Percentiles rank a stretch among this genome's conserved stretches.
Conservation (phyloP, 2,888 invertebrate species). For the Ichneumon xanthorius region DNA sequence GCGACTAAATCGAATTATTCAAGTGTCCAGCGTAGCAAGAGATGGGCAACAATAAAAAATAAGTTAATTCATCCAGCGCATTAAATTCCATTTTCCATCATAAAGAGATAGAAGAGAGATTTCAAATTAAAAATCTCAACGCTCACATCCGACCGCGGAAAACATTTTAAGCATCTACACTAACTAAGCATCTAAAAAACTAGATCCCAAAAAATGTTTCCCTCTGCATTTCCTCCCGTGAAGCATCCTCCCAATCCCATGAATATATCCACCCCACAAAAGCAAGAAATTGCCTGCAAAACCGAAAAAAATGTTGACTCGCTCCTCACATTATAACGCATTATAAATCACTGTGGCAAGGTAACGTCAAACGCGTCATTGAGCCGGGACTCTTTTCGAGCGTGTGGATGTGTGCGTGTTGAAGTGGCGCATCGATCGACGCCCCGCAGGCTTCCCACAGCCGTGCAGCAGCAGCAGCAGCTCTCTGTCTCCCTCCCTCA, state of each 20-base stretch:
- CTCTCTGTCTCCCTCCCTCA: neutral
- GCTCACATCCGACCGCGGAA: too few relatives aligned
- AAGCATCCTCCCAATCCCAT: neutral
- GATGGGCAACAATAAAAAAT: too few relatives aligned
- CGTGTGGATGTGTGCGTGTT: slow-evolving; percentile 11
- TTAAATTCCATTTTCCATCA: too few relatives aligned
- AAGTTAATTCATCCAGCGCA: too few relatives aligned
- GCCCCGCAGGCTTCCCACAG: slow-evolving; percentile 4
- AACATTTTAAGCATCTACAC: too few relatives aligned
- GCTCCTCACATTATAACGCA: neutral
- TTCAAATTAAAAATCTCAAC: too few relatives aligned
- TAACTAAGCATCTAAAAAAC: too few relatives aligned
- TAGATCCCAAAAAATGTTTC: too few relatives aligned
- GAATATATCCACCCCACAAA: neutral
- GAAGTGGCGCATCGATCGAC: slow-evolving; percentile 43
- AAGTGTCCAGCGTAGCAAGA: too few relatives aligned
- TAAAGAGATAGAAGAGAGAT: too few relatives aligned
- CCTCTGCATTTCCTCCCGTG: too few relatives aligned
- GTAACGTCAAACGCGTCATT: slow-evolving; percentile 17
- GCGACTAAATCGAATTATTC: too few relatives aligned
- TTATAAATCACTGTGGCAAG: slow-evolving; percentile 6
- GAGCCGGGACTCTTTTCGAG: slow-evolving; percentile 6
- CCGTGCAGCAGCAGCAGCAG: neutral
- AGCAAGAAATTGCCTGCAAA: neutral
- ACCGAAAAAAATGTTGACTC: slow-evolving; percentile 1